Evolutionary conservation across 2,797 vertebrate genomes (phyloP).

Genomic region (Syngnathus rostellatus): DNA sequence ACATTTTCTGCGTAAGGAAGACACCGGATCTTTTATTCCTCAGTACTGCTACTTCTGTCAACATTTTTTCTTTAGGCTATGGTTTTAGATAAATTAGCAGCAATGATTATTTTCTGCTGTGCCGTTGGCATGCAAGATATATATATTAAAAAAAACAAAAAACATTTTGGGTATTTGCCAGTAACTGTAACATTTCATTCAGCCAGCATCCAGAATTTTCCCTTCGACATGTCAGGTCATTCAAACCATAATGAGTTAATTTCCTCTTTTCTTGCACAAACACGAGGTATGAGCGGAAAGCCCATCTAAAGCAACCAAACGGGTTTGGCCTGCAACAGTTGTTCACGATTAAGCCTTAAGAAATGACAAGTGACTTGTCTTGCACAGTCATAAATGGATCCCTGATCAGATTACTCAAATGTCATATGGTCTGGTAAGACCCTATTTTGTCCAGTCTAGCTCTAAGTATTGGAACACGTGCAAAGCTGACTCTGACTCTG

Average conservation of each 20-base stretch:
- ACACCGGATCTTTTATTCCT: background rate
- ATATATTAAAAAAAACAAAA: background rate
- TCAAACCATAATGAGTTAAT: background rate
- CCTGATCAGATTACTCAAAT: conserved; percentile 16
- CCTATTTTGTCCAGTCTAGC: background rate
- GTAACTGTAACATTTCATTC: conserved; percentile 2
- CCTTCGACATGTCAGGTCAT: conserved; percentile 6
- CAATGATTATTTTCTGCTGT: background rate
- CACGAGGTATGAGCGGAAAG: conserved; percentile 14
- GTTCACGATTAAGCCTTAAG: conserved; percentile 4
- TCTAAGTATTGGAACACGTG: background rate
- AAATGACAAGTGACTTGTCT: conserved; percentile 8
- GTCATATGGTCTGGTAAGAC: conserved; percentile 7
- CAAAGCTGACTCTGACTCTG: no score
- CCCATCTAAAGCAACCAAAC: conserved; percentile 32
- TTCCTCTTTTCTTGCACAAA: conserved; percentile 2
- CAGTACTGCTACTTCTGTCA: background rate
- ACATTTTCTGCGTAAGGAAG: background rate
- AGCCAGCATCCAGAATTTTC: background rate
- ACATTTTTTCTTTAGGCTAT: background rate
- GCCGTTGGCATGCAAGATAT: background rate
- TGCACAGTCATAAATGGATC: background rate
- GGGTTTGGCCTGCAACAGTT: conserved; percentile 46
- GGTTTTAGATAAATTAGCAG: background rate
- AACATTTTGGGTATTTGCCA: background rate